Evolutionary conservation across 2,797 vertebrate genomes (phyloP).

Genomic region (Syndactyla subalaris): DNA sequence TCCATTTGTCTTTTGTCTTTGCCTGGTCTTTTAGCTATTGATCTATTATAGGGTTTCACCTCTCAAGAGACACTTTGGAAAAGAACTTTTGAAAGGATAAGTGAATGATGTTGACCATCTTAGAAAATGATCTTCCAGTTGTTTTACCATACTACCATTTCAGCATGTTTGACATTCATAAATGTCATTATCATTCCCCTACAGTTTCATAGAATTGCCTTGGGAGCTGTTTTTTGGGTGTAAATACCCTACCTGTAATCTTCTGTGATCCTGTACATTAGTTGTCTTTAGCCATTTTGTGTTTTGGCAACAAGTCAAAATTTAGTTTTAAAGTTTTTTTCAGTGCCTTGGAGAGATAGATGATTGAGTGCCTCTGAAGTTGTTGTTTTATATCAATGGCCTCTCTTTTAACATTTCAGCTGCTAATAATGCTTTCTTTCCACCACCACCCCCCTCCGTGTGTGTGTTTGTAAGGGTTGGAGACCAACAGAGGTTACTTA

Average conservation of each 20-base stretch:
- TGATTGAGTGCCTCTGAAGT: background rate
- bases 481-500: background rate
- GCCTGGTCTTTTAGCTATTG: slow-evolving; percentile 10
- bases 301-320: background rate
- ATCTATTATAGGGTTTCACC: slow-evolving; percentile 5
- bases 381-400: background rate
- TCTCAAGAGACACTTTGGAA: background rate
- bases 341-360: background rate
- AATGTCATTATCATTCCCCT: background rate
- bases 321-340: background rate
- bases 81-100: slow-evolving; percentile 5
- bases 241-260: background rate
- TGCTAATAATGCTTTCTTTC: background rate
- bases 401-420: background rate
- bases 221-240: background rate
- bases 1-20: slow-evolving; percentile 6
- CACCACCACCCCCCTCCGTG: fast-evolving
- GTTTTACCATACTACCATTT: background rate
- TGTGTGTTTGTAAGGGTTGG: background rate
- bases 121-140: background rate
- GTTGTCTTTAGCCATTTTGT: background rate
- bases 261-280: background rate
- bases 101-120: background rate
- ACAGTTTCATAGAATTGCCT: background rate
- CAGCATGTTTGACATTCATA: background rate